Conservation (phyloP, 2,113 vertebrate species). For the Muntiacus reevesi region DNA sequence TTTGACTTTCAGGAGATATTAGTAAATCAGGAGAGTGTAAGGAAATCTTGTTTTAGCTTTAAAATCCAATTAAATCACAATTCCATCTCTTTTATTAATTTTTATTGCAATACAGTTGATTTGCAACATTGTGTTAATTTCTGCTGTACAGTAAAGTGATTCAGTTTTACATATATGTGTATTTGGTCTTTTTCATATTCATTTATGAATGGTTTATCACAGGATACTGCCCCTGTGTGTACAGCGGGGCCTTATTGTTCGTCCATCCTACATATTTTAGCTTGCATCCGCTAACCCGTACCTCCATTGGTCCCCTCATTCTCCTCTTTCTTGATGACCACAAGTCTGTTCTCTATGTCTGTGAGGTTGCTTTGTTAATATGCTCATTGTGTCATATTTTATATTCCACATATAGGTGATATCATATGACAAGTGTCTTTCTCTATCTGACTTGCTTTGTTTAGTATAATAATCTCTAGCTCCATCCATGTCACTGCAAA, state of each 20-base stretch:
- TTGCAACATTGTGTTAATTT: background rate
- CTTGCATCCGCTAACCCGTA: fast-evolving
- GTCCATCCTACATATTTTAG: fast-evolving
- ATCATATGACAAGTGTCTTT: background rate
- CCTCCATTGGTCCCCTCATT: background rate
- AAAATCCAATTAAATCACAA: background rate
- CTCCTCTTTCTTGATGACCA: background rate
- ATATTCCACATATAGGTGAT: background rate
- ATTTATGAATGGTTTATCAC: background rate
- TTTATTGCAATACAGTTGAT: background rate
- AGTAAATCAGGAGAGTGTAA: background rate
- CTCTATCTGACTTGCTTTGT: background rate
- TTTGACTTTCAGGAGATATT: background rate
- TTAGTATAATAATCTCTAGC: background rate
- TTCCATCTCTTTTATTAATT: too few species aligned
- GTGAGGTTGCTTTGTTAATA: too few species aligned
- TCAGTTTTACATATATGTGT: fast-evolving
- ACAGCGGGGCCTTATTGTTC: background rate
- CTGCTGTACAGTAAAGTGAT: background rate
- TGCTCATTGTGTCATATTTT: too few species aligned
- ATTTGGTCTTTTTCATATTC: fast-evolving
- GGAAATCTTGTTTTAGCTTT: fast-evolving
- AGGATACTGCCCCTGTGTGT: background rate
- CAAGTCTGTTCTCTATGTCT: background rate
- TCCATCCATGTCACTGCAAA: background rate